These are phyloP conservation scores for Brachionus manjavacas DNA, from an alignment of 1,140 invertebrate species.

Conservation along the genomic window DNA sequence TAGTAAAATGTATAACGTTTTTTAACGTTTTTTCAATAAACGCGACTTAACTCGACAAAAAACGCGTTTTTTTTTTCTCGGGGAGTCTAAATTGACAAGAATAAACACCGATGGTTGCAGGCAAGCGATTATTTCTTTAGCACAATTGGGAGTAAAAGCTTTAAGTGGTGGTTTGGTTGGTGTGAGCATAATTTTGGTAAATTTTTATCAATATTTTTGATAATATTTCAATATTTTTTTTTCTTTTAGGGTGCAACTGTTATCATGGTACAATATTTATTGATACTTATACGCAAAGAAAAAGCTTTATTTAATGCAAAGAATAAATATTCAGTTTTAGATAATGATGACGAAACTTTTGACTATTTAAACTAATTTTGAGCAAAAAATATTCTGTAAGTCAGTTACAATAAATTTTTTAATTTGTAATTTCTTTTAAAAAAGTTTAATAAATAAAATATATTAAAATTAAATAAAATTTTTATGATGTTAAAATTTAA, in stretches of 20 bases:
- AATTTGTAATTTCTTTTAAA: neutral
- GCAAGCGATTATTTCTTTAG: neutral
- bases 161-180: constrained; percentile 12
- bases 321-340: neutral
- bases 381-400: neutral
- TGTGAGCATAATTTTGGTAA: constrained; percentile 12
- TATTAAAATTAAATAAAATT: too few relatives aligned
- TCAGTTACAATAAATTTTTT: neutral
- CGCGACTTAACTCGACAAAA: too few relatives aligned
- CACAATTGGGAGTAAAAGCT: neutral
- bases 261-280: constrained; percentile 20
- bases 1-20: too few relatives aligned
- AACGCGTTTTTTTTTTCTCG: too few relatives aligned
- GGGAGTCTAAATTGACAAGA: neutral
- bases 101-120: constrained; percentile 13
- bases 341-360: neutral
- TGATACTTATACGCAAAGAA: constrained; percentile 37
- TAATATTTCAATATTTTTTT: neutral
- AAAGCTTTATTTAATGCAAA: constrained; percentile 34
- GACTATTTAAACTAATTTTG: constrained; percentile 6
- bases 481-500: too few relatives aligned
- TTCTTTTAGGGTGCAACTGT: neutral
- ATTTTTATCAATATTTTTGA: neutral
- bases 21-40: too few relatives aligned
- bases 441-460: neutral